These are phyloP conservation scores for Eristalis tenax DNA, from an alignment of 2,888 invertebrate species.

Conservation along the genomic window DNA sequence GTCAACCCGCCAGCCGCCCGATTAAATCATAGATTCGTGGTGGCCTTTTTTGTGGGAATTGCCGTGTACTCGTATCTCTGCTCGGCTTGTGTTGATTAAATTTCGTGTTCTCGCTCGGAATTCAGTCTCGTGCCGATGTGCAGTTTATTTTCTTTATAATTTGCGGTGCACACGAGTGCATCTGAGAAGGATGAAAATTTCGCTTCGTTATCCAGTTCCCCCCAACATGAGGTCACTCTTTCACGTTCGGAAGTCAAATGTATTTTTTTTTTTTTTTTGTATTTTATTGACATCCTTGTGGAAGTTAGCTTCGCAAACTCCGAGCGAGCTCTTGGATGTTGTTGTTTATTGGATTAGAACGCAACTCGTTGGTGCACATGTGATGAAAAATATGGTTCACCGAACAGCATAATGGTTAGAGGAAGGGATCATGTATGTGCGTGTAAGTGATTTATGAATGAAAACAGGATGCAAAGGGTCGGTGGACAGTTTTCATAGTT, in stretches of 20 bases:
- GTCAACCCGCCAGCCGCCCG: neutral
- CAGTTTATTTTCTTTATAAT: neutral
- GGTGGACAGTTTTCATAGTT: neutral
- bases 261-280: neutral
- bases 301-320: neutral
- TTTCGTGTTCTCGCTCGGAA: neutral
- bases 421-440: neutral
- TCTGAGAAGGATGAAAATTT: neutral
- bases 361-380: neutral
- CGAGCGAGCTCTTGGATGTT: neutral
- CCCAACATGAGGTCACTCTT: neutral
- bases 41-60: neutral
- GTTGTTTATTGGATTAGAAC: slow-evolving; percentile 1
- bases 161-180: neutral
- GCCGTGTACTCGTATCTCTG: neutral
- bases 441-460: neutral
- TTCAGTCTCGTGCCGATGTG: neutral
- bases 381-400: slow-evolving; percentile 28
- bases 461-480: neutral
- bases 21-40: neutral
- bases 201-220: neutral
- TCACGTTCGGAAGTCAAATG: neutral
- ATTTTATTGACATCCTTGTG: slow-evolving; percentile 1
- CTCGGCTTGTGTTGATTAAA: neutral
- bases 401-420: neutral